These are phyloP conservation scores for Macaria liturata DNA, from an alignment of 2,888 invertebrate genomes.

Conservation along the genomic window DNA sequence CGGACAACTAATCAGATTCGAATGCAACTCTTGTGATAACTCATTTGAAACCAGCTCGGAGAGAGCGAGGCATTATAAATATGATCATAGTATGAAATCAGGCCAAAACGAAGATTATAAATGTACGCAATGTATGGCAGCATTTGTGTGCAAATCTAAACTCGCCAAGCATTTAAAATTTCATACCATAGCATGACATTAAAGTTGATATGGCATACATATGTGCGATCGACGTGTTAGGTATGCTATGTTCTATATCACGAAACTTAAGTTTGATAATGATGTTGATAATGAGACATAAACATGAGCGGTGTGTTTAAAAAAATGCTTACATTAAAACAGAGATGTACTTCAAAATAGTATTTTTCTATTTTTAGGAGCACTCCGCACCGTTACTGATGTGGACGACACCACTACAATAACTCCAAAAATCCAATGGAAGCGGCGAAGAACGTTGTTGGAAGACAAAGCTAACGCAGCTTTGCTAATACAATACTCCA, in stretches of 20 bases:
- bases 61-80: conserved; percentile 57
- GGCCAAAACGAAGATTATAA: conserved; percentile 34
- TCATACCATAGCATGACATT: conserved; percentile 40
- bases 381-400: conserved; percentile 34
- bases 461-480: conserved; percentile 62
- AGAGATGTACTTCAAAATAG: conserved; percentile 28
- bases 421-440: conserved; percentile 50
- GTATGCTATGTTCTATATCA: no score
- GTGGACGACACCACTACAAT: conserved; percentile 30
- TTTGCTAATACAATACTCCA: conserved; percentile 58
- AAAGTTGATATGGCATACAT: not conserved
- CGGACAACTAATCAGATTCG: conserved; percentile 53
- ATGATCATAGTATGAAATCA: conserved; percentile 51
- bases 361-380: conserved; percentile 54
- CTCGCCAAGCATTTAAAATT: conserved; percentile 52
- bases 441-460: conserved; percentile 47
- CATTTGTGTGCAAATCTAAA: conserved; percentile 56
- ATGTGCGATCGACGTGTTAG: no score
- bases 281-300: no score
- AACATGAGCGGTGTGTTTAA: not conserved
- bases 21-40: conserved; percentile 58
- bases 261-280: no score
- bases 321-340: no score
- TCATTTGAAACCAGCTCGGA: conserved; percentile 62
- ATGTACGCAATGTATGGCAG: conserved; percentile 54